Conservation (phyloP, 2,888 invertebrate species). For the Drosophila rubida region DNA sequence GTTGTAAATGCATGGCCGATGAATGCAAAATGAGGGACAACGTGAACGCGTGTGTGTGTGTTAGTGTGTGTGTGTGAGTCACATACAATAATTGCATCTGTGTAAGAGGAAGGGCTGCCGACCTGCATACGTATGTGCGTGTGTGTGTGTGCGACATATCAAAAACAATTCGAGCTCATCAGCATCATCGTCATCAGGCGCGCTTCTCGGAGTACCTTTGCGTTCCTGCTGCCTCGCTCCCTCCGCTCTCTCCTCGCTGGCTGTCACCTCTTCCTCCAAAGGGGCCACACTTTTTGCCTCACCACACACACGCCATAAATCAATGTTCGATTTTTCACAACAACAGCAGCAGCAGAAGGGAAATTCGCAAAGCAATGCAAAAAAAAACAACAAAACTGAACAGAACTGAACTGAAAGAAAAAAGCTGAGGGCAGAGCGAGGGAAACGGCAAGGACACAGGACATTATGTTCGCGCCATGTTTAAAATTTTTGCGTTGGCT, state of each 20-base stretch:
- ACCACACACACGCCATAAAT: conserved; percentile 79
- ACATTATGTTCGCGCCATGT: conserved; percentile 84
- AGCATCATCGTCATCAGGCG: conserved; percentile 72
- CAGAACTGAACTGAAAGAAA: conserved; percentile 22
- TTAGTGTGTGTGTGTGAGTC: conserved; percentile 58
- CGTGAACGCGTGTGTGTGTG: conserved; percentile 47
- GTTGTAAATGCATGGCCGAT: conserved; percentile 60
- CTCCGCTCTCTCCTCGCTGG: neutral
- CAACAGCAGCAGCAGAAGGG: conserved; percentile 70
- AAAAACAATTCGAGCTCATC: conserved; percentile 80
- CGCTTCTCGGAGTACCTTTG: conserved; percentile 37
- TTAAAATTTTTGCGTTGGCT: conserved; percentile 66
- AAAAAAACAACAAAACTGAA: conserved; percentile 39
- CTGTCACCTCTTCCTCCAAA: conserved; percentile 15
- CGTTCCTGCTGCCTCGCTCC: neutral
- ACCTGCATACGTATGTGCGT: conserved; percentile 37
- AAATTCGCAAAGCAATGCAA: conserved; percentile 69
- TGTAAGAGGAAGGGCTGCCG: conserved; percentile 37
- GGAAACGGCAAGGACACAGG: conserved; percentile 74
- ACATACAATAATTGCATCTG: conserved; percentile 70
- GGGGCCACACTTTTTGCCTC: conserved; percentile 51
- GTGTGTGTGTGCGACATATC: conserved; percentile 61
- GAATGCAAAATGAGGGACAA: conserved; percentile 67
- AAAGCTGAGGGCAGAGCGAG: conserved; percentile 28
- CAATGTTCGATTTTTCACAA: conserved; percentile 81